Conservation (phyloP, 1,140 invertebrate genomes). For the Notospermus geniculatus region DNA sequence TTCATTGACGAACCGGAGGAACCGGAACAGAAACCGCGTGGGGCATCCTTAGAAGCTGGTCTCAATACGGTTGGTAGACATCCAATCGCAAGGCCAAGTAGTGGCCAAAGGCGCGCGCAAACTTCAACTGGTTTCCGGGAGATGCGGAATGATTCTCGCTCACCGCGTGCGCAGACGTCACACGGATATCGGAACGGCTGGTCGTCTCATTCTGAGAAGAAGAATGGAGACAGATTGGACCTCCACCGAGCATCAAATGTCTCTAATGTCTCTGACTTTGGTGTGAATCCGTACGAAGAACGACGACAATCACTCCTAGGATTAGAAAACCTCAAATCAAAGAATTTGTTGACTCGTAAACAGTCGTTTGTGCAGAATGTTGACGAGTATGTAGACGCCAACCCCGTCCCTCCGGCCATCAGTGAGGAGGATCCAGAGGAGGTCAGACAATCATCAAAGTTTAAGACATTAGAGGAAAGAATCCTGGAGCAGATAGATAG, state of each 20-base stretch:
- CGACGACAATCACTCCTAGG: constrained; percentile 37
- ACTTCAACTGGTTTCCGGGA: constrained; percentile 7
- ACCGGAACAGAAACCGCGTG: constrained; percentile 10
- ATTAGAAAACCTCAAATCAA: constrained; percentile 29
- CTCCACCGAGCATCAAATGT: constrained; percentile 20
- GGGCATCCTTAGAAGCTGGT: constrained; percentile 1
- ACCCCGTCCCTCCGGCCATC: constrained; percentile 1
- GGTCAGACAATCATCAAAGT: neutral
- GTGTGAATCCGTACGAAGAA: constrained; percentile 35
- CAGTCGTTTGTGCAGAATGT: constrained; percentile 36
- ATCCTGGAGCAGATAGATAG: constrained; percentile 15
- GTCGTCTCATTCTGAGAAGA: constrained; percentile 13
- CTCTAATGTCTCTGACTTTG: constrained; percentile 34
- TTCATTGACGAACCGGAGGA: constrained; percentile 36
- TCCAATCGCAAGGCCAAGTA: neutral
- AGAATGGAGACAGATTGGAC: constrained; percentile 4
- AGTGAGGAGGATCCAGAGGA: constrained; percentile 19
- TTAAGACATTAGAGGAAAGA: neutral
- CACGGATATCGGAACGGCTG: constrained; percentile 9
- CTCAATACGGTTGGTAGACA: too few species aligned
- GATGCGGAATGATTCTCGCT: constrained; percentile 6
- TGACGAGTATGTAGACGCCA: constrained; percentile 33
- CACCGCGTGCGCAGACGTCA: constrained; percentile 4
- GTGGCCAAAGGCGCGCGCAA: constrained; percentile 7
- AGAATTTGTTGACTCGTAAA: constrained; percentile 30